A percentile compares a stretch with the other conserved stretches of the same genome.
These are phyloP conservation scores for Pseudomyrmex gracilis DNA, from an alignment of 1,140 invertebrate genomes.

Conservation along the genomic window DNA sequence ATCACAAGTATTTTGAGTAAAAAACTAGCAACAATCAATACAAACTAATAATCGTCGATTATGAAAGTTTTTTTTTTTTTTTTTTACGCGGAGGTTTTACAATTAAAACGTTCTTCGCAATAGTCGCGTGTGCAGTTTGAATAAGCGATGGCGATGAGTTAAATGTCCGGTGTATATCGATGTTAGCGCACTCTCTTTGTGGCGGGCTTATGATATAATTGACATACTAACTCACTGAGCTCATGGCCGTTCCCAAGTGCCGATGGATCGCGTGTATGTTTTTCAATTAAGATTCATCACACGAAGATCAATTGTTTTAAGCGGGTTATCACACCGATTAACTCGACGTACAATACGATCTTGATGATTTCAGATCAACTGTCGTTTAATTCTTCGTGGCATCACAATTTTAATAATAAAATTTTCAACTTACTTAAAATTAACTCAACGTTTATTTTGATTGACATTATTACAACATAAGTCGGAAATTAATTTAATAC, in stretches of 20 bases:
- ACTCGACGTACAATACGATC: neutral
- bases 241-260: constrained; percentile 57
- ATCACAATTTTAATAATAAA: no score
- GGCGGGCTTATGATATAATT: constrained; percentile 62
- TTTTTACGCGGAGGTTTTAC: no score
- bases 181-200: neutral
- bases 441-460: no score
- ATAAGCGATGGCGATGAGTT: constrained; percentile 4
- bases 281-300: constrained; percentile 39
- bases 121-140: neutral
- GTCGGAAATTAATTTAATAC: no score
- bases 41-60: neutral
- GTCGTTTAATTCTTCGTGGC: neutral
- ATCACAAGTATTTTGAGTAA: neutral
- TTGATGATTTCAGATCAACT: neutral
- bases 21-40: neutral
- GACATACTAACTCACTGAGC: constrained; percentile 70
- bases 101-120: neutral
- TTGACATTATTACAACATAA: no score
- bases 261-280: constrained; percentile 32
- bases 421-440: no score
- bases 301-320: neutral
- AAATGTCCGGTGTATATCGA: neutral
- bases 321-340: neutral
- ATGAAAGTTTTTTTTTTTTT: no score